phyloP scores from a whole-genome alignment of 37 sponge, comb jelly and placozoan genomes.

The Dysidea cf. avara region DNA sequence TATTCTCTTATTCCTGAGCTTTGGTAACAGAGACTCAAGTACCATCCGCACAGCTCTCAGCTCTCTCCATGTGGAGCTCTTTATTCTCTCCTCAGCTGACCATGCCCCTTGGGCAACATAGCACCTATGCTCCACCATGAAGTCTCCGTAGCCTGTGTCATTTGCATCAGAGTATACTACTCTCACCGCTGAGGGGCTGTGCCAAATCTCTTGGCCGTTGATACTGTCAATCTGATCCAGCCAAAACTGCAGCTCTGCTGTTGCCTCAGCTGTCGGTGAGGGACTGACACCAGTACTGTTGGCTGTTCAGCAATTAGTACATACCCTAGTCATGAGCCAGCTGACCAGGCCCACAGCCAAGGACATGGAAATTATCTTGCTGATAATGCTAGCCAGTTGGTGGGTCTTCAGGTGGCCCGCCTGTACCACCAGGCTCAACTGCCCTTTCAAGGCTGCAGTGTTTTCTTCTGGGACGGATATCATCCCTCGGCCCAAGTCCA shows the following conservation, averaged over 20 bases:
- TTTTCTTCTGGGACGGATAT: constrained; percentile 19
- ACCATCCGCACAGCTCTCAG: constrained; percentile 14
- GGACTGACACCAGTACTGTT: constrained; percentile 3
- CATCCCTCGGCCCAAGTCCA: constrained; percentile 17
- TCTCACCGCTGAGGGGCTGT: constrained; percentile 14
- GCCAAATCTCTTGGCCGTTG: constrained; percentile 25
- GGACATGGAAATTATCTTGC: constrained; percentile 17
- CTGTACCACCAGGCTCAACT: too few species aligned
- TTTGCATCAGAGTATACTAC: constrained; percentile 36
- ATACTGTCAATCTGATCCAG: neutral
- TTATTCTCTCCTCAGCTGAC: neutral
- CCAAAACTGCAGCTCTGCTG: constrained; percentile 26
- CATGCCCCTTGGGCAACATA: constrained; percentile 23
- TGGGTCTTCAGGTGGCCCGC: too few species aligned
- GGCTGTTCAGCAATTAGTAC: constrained; percentile 4
- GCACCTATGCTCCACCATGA: constrained; percentile 1
- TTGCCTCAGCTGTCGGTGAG: constrained; percentile 8
- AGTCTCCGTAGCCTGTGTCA: constrained; percentile 39
- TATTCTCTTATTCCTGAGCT: neutral
- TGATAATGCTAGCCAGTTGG: constrained; percentile 27
- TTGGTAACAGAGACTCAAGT: constrained; percentile 1
- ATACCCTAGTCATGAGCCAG: constrained; percentile 10
- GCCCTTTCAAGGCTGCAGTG: too few species aligned
- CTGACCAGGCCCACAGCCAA: neutral
- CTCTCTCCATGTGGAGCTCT: constrained; percentile 40